Evolutionary conservation across 1,140 invertebrate species (phyloP), one percentile per base, ranked within the genome.

Genomic region (Drosophila kohkoa): DNA sequence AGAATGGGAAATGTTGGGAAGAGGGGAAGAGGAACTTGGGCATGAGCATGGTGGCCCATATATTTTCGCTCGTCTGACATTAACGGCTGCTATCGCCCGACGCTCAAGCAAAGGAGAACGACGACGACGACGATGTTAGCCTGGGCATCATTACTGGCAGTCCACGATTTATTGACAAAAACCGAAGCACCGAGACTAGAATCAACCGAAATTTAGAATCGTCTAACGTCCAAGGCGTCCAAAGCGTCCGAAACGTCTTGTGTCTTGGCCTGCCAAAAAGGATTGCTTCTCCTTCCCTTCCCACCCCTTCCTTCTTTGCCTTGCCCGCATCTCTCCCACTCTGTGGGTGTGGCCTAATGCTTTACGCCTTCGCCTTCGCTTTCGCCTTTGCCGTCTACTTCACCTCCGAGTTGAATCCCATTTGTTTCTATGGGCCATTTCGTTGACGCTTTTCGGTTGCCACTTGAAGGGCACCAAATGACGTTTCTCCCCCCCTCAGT

Each of bases 31-130:
- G 35, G 52, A 49, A 4, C 20, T 25, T 43, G 69, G 20, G 32
- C 15, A 45, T 35, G 54, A 11, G 48, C 10, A 45, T 55, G 68
- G 64, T 74, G 71, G 57, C 57, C 75, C 80, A 92, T 92, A 92
- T 92, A 92, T 92, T 92, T 92, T 86, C 83, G 71, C 79, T 85
- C 85, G 83, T 89, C 90, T 92, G 90, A 92, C 90, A 92, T 86
- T 92, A 92, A 92, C 90, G 83, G 83, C 83, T 92, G 87, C 90
- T 92, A 92, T 92, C 90, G 90, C 73, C 85, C 72, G 10, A 64
- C 48, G 77, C 71, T 69, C 75, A 76, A 66, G 73, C 20, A 20
- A 16, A 20, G 13, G 41, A 43, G 66, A 76, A 62, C 75, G 6
- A 60, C 48, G 15, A n/a, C 28, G 30, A 25, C 25, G 45, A 38